Evolutionary conservation across 2,113 vertebrate genomes (phyloP).

Genomic region (Benitochromis conjunctus): DNA sequence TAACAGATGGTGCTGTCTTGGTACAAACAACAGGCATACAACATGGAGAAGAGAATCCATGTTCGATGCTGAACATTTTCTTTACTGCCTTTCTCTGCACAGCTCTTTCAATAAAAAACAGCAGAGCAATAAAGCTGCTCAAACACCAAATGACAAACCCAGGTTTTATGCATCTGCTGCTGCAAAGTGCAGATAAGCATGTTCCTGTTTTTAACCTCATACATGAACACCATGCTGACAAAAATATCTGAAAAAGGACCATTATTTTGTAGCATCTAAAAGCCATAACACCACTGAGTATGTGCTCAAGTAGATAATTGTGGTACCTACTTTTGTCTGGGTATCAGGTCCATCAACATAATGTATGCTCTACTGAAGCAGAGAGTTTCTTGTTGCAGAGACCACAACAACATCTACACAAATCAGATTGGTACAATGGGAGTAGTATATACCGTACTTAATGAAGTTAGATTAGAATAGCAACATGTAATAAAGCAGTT

Average conservation of each 20-base stretch:
- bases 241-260: not conserved
- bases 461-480: not conserved
- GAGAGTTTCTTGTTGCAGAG: not conserved
- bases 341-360: not conserved
- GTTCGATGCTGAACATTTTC: not conserved
- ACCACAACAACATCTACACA: not conserved
- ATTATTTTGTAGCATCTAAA: not conserved
- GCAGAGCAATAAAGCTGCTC: not conserved
- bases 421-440: not conserved
- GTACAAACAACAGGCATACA: constrained; percentile 41
- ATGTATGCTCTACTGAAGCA: not conserved
- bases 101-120: not conserved
- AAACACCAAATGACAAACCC: not conserved
- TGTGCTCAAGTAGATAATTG: not conserved
- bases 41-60: constrained; percentile 2
- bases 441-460: not conserved
- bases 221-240: not conserved
- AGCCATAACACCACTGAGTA: not conserved
- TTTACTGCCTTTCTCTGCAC: not conserved
- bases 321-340: not conserved
- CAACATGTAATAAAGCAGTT: not conserved
- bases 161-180: not conserved
- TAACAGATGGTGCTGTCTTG: constrained; percentile 60
- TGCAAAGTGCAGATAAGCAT: not conserved
- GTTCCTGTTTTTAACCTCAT: not conserved